Conservation (phyloP, 1,140 invertebrate species). For the Papilio aristodemus region DNA sequence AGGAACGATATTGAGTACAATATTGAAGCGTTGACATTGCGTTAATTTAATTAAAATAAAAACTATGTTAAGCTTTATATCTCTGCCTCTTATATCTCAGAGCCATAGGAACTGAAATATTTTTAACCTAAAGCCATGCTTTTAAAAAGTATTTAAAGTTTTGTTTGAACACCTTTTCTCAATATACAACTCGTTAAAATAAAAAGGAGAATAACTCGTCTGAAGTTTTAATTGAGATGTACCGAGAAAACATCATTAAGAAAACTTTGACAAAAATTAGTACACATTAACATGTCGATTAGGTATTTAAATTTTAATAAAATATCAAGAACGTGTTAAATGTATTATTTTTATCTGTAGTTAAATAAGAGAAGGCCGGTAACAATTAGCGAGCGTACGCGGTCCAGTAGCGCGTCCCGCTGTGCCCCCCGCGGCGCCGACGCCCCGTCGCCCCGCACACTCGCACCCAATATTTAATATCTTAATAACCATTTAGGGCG, state of each 20-base stretch:
- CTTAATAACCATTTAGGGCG: constrained; percentile 74
- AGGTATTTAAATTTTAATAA: background rate
- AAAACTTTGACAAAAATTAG: background rate
- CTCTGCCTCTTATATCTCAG: no score
- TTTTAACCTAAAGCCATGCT: no score
- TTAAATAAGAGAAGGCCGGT: constrained; percentile 18
- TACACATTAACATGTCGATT: constrained; percentile 5
- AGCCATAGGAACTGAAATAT: no score
- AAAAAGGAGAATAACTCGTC: background rate
- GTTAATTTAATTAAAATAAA: no score
- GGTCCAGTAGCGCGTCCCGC: constrained; percentile 68
- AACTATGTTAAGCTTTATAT: no score
- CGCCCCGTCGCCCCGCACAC: constrained; percentile 43
- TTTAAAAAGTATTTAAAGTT: no score
- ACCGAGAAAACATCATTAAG: background rate
- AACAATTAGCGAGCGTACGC: constrained; percentile 38
- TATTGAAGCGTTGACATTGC: no score
- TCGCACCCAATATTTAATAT: constrained; percentile 71
- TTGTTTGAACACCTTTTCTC: no score
- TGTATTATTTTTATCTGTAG: constrained; percentile 14
- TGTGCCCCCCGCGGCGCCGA: constrained; percentile 58
- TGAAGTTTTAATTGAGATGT: background rate
- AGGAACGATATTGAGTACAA: no score
- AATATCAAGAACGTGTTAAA: constrained; percentile 13
- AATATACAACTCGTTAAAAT: no score